These are phyloP conservation scores for Acipenser transmontanus DNA, from an alignment of 2,797 vertebrate genomes.

Conservation along the genomic window DNA sequence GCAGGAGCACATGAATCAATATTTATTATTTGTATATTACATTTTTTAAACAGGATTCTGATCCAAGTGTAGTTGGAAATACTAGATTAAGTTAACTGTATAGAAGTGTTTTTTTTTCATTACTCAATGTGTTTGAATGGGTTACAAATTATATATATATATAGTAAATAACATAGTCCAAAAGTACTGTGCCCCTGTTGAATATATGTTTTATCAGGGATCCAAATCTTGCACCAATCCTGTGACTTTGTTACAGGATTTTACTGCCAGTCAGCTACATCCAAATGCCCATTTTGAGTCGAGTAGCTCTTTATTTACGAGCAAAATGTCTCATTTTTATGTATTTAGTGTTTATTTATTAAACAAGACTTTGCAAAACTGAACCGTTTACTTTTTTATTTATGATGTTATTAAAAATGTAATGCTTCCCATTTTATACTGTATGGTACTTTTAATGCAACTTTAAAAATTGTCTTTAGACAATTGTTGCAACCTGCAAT, in stretches of 20 bases:
- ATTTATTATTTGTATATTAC: too few relatives aligned
- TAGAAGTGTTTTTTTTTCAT: too few relatives aligned
- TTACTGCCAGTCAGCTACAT: constrained; percentile 19
- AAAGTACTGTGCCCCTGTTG: neutral
- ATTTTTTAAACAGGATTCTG: too few relatives aligned
- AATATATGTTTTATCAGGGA: constrained; percentile 16
- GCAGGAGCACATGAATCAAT: too few relatives aligned
- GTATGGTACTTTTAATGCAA: neutral
- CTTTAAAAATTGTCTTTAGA: too few relatives aligned
- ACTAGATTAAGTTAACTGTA: too few relatives aligned
- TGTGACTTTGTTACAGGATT: constrained; percentile 19
- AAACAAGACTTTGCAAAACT: constrained; percentile 17
- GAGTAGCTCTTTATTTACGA: constrained; percentile 19
- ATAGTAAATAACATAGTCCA: too few relatives aligned
- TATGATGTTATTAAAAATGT: too few relatives aligned
- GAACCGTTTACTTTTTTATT: neutral
- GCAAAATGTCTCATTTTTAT: constrained; percentile 11
- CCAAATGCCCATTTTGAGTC: constrained; percentile 17
- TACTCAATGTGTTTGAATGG: neutral
- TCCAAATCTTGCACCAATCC: constrained; percentile 19
- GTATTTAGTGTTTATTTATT: constrained; percentile 27
- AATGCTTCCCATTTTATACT: neutral
- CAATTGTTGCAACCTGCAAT: too few relatives aligned
- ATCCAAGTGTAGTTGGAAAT: too few relatives aligned
- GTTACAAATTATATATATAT: neutral